Base-by-base conservation (phyloP, 2,113 vertebrate species). In the Reinhardtius hippoglossoides region DNA sequence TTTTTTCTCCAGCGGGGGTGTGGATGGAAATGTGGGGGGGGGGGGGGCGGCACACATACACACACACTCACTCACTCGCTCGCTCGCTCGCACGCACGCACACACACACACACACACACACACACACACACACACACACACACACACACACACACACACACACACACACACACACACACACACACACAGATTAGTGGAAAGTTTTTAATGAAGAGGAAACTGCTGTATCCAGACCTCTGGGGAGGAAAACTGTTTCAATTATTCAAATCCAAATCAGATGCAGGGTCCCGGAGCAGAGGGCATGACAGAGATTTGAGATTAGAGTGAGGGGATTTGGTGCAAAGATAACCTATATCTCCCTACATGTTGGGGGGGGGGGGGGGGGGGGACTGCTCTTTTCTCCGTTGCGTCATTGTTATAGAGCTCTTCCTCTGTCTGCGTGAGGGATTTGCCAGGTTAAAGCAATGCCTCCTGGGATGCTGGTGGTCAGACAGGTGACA, bases 401-500 rank as follows among this genome's bases (percentile, higher is more conserved):
- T 85, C 57, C 65, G 56, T 81, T 83, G 81, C 71, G 65, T 83
- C 76, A 79, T 75, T 79, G 76, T 80, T 73, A 56, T 35, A 59
- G 35, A 80, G 76, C 82, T 78, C 50, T 84, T 75, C 46, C 54
- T 68, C 59, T 63, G 58, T 71, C 69, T 82, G 82, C 59, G 57
- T 56, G 27, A 75, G 69, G 60, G 40, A 69, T 78, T 76, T 81
- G 54, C 20, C 44, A 18, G 74, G 73, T 81, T 84, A 78, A 77
- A 76, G 70, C 89, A 83, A 59, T 84, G 83, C 79, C 84, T 86
- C 72, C 67, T 79, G 84, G 81, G 79, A 84, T 83, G 35, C 44
- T 44, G 77, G 69, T 87, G 90, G 86, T 86, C 88, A 82, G 83
- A 88, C 86, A 90, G 88, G 89, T 90, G 83, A 83, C 85, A 87